These are phyloP conservation scores for Micrasema minimum DNA, from an alignment of 1,140 invertebrate genomes.

Conservation along the genomic window DNA sequence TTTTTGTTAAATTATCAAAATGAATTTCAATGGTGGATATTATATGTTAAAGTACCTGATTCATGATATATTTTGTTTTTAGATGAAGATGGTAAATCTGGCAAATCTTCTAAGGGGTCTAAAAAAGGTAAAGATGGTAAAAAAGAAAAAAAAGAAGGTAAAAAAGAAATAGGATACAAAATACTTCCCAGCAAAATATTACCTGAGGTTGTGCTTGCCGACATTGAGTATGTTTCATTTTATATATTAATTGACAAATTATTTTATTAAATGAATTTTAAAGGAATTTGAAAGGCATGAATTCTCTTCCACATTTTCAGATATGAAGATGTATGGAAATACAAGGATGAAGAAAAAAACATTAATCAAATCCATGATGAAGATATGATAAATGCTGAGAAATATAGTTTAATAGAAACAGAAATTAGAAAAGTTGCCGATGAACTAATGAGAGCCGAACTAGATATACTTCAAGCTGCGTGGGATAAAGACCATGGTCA, in stretches of 20 bases:
- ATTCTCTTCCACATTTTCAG: constrained; percentile 27
- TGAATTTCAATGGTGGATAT: background rate
- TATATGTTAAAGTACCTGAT: too few species aligned
- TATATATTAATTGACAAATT: too few species aligned
- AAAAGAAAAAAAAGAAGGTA: constrained; percentile 66
- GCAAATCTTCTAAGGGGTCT: constrained; percentile 77
- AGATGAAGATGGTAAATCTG: constrained; percentile 81
- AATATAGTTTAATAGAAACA: constrained; percentile 83
- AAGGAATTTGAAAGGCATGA: too few species aligned
- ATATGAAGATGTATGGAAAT: constrained; percentile 83
- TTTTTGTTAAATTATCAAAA: background rate
- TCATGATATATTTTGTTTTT: constrained; percentile 58
- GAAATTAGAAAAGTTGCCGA: constrained; percentile 88
- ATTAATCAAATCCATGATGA: constrained; percentile 72
- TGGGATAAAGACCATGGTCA: constrained; percentile 82
- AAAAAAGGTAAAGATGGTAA: constrained; percentile 77
- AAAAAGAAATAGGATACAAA: constrained; percentile 69
- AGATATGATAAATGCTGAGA: constrained; percentile 85
- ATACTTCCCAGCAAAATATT: constrained; percentile 69
- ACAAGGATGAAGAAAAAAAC: constrained; percentile 80
- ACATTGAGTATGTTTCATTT: constrained; percentile 67
- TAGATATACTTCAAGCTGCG: constrained; percentile 84
- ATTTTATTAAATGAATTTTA: too few species aligned
- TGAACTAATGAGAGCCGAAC: constrained; percentile 84
- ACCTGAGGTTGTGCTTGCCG: constrained; percentile 68